phyloP scores from a whole-genome alignment of 2,888 invertebrate genomes.

The Dugesia japonica region DNA sequence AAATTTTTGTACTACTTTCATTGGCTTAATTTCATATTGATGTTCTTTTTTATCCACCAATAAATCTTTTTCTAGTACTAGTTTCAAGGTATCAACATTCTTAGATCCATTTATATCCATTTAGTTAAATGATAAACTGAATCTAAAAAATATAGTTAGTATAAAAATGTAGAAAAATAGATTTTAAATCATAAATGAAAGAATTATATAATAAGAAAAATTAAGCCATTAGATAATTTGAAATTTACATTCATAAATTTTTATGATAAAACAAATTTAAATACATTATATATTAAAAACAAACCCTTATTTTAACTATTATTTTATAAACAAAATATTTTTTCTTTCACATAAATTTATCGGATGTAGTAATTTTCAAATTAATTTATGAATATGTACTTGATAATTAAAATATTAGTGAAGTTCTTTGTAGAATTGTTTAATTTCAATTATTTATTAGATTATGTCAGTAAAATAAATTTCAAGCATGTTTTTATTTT shows the following conservation, averaged over 20 bases:
- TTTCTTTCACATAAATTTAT: too few species aligned
- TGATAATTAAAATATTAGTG: too few species aligned
- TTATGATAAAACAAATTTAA: constrained; percentile 4
- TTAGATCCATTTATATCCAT: constrained; percentile 16
- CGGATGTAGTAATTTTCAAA: too few species aligned
- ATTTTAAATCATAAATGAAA: background rate
- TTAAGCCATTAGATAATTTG: constrained; percentile 20
- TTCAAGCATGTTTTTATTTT: too few species aligned
- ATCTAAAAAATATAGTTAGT: background rate
- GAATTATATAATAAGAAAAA: background rate
- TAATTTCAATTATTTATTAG: too few species aligned
- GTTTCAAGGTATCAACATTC: background rate
- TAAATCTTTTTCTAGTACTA: background rate
- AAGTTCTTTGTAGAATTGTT: too few species aligned
- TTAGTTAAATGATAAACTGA: background rate
- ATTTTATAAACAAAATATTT: background rate
- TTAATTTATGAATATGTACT: too few species aligned
- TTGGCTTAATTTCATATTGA: background rate
- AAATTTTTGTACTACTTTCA: background rate
- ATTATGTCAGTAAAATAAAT: too few species aligned
- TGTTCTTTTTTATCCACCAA: background rate
- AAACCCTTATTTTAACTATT: background rate
- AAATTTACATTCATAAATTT: constrained; percentile 3
- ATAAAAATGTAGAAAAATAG: background rate
- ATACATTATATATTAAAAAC: constrained; percentile 6